Evolutionary conservation across 2,888 invertebrate genomes (phyloP), one percentile per base, ranked within the genome.

Genomic region (Conistra vaccinii): DNA sequence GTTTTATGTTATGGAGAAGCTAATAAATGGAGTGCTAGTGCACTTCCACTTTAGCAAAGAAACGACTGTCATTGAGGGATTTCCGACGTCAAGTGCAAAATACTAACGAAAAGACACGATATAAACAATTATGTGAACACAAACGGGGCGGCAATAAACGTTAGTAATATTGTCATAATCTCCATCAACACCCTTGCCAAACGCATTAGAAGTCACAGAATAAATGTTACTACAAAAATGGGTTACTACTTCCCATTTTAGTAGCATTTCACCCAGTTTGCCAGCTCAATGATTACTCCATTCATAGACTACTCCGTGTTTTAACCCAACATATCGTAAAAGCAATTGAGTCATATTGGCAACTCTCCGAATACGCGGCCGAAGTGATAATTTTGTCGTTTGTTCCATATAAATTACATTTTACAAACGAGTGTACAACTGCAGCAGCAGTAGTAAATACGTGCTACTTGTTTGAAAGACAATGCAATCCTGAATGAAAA

Each of bases 331-430:
- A 55, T 57, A 69, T 73, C 58, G 85, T 85, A 70, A 83, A 85
- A 71, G 55, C 69, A 73, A 83, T 75, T 74, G 78, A 75, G 83
- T 70, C 69, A 42, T 78, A 76, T 85, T 84, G 84, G 83, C 85
- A 84, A 82, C 61, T 35, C n/a, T 84, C 84, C 84, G 73, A 85
- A 66, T 66, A 73, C 73, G 39, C 57, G 29, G 55, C 57, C 53
- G 48, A 53, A 85, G 83, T 82, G 85, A 85, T 85, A 84, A 84
- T 84, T 48, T 84, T 71, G 85, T 85, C 68, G 82, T 85, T 70
- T 58, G 73, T 58, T 69, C 39, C 48, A 32, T 51, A 71, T 71
- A 85, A 85, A 85, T 81, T 62, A 85, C 82, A 61, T 73, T 85
- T 73, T 63, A 69, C 60, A 70, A 84, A 84, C 45, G 20, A 29